phyloP scores from a whole-genome alignment of 2,888 invertebrate genomes.

The Aleiodes testaceus region DNA sequence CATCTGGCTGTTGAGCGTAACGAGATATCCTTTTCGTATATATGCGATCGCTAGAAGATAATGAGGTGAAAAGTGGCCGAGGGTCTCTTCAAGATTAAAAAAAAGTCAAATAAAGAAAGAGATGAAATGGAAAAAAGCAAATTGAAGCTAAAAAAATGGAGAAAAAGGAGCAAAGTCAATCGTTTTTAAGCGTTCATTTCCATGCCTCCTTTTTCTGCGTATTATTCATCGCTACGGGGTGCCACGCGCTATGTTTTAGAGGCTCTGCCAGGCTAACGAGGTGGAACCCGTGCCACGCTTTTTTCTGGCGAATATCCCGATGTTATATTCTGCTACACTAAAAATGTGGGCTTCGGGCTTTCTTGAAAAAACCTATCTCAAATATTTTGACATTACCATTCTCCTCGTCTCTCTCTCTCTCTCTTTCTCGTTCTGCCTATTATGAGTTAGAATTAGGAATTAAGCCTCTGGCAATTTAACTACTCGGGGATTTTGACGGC shows the following conservation, averaged over 20 bases:
- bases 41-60: conserved; percentile 25
- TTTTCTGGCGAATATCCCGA: conserved; percentile 20
- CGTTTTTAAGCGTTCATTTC: conserved; percentile 33
- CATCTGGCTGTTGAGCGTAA: conserved; percentile 48
- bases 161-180: conserved; percentile 9
- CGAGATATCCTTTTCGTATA: conserved; percentile 46
- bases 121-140: background rate
- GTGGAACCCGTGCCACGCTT: conserved; percentile 26
- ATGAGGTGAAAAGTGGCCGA: conserved; percentile 30
- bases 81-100: conserved; percentile 1
- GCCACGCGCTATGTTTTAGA: conserved; percentile 19
- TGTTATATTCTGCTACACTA: background rate
- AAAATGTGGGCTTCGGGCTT: background rate
- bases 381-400: conserved; percentile 58
- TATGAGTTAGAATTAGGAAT: conserved; percentile 21
- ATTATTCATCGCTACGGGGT: conserved; percentile 32
- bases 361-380: conserved; percentile 56
- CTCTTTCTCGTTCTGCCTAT: conserved; percentile 13
- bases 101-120: background rate
- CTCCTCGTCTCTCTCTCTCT: background rate
- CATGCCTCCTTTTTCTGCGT: conserved; percentile 17
- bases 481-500: conserved; percentile 42
- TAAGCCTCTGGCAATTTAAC: conserved; percentile 14
- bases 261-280: conserved; percentile 29
- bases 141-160: conserved; percentile 1